Evolutionary conservation across 30 jellyfish, hydroid and myxozoan genomes (phyloP), one percentile per base, ranked within the genome.

Genomic region (Morbakka virulenta): DNA sequence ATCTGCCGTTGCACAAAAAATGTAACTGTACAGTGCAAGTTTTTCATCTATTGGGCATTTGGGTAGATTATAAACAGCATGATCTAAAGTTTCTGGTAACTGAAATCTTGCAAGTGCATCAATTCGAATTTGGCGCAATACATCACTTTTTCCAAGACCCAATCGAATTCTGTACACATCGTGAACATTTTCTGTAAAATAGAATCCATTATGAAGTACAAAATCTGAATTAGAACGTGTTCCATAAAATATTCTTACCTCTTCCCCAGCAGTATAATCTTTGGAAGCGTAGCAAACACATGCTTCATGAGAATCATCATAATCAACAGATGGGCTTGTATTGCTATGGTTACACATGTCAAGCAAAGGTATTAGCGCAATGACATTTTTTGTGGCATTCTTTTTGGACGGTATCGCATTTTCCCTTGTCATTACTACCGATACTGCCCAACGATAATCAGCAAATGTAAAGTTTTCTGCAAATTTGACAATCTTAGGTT

Each of bases 381-480:
- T 17, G 0, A 32, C 82, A n/a, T 70, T 67, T n/a, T 74, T 26
- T 2, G 26, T 23, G 17, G 69, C 28, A 0, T 77, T 70, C 41
- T 72, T 71, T 17, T 31, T 0, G 3, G 87, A 36, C 2, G 94
- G 94, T 13, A 82, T 49, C 14, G 81, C 66, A 31, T 82, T 82
- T 77, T 82, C 87, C 30, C 94, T 62, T 34, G 94, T 82, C 94
- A 82, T 82, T 32, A 82, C 51, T 1, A 81, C 73, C n/a, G 85
- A 69, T 9, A 82, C 94, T 28, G 94, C 94, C 94, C 94, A 82
- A 28, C 47, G 72, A 31, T 82, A 82, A 72, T 71, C 94, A 1
- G 33, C 82, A 41, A 32, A 82, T 0, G 74, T 70, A 35, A 82
- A 29, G 22, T 72, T 69, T 3, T 82, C 71, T 3, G 87, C 81